Percentiles rank a stretch among this genome's conserved stretches.
Evolutionary conservation across 2,113 vertebrate species (phyloP).

Genomic region (Gallinago media): DNA sequence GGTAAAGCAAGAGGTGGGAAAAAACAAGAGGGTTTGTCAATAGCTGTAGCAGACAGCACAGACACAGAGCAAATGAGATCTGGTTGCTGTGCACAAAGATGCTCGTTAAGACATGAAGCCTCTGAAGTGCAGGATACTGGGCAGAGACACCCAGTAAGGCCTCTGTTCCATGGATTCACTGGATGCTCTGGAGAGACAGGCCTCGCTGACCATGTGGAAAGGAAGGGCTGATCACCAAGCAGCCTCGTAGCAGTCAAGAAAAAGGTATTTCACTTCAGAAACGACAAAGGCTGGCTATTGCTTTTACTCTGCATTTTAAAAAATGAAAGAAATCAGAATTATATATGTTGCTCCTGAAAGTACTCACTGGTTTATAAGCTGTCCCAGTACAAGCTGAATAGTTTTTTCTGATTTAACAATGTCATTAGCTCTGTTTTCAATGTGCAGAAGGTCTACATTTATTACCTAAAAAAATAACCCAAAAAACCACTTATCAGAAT

Average conservation of each 20-base stretch:
- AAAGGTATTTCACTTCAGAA: neutral
- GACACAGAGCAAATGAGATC: neutral
- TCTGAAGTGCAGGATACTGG: neutral
- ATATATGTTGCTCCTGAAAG: neutral
- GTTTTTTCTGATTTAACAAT: constrained; percentile 87
- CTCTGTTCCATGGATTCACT: neutral
- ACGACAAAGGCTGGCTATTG: neutral
- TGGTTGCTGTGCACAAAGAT: neutral
- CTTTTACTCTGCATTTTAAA: neutral
- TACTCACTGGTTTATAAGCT: constrained; percentile 95
- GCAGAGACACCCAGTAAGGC: neutral
- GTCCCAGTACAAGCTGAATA: constrained; percentile 90
- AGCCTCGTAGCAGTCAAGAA: neutral
- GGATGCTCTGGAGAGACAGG: neutral
- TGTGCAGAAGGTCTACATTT: constrained; percentile 93
- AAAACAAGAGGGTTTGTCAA: neutral
- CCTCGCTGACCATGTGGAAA: neutral
- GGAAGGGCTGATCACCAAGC: neutral
- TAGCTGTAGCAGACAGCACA: neutral
- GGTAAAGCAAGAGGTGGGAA: neutral
- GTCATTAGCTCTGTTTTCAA: constrained; percentile 90
- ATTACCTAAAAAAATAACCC: constrained; percentile 79
- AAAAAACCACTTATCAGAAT: neutral
- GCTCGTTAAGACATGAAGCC: neutral
- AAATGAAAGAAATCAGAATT: neutral